phyloP scores from a whole-genome alignment of 2,113 vertebrate genomes.

The Solenodon paradoxus region DNA sequence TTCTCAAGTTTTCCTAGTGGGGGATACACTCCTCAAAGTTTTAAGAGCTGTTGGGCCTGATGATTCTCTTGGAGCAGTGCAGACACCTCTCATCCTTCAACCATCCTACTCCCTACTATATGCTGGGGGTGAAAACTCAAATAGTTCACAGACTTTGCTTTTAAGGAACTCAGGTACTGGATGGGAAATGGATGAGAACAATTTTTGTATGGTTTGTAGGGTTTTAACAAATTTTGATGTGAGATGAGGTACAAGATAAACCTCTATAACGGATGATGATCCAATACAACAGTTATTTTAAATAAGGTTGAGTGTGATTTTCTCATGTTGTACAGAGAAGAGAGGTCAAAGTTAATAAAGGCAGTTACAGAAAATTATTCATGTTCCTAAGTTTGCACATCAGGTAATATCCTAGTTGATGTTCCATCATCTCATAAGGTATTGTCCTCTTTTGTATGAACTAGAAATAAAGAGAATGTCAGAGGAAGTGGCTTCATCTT shows the following conservation, averaged over 20 bases:
- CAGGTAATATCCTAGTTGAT: background rate
- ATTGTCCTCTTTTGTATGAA: background rate
- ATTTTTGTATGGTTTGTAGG: too few relatives aligned
- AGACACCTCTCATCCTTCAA: too few relatives aligned
- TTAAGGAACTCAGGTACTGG: too few relatives aligned
- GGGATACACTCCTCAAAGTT: too few relatives aligned
- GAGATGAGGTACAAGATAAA: background rate
- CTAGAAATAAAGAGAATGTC: background rate
- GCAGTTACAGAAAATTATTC: background rate
- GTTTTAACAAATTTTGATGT: slow-evolving; percentile 5
- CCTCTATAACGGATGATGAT: background rate
- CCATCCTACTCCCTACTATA: too few relatives aligned
- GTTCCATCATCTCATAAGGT: background rate
- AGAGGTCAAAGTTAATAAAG: background rate
- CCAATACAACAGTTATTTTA: background rate
- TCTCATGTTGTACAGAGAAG: background rate
- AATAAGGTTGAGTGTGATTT: background rate
- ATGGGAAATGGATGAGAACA: too few relatives aligned
- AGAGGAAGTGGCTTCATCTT: slow-evolving; percentile 1
- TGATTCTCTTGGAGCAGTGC: too few relatives aligned
- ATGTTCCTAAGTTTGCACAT: background rate
- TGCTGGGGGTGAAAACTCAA: too few relatives aligned
- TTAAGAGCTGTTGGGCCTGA: too few relatives aligned
- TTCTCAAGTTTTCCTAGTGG: too few relatives aligned
- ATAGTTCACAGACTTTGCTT: too few relatives aligned